These are phyloP conservation scores for Muscicapa comitata DNA, from an alignment of 2,797 vertebrate genomes.

Conservation along the genomic window DNA sequence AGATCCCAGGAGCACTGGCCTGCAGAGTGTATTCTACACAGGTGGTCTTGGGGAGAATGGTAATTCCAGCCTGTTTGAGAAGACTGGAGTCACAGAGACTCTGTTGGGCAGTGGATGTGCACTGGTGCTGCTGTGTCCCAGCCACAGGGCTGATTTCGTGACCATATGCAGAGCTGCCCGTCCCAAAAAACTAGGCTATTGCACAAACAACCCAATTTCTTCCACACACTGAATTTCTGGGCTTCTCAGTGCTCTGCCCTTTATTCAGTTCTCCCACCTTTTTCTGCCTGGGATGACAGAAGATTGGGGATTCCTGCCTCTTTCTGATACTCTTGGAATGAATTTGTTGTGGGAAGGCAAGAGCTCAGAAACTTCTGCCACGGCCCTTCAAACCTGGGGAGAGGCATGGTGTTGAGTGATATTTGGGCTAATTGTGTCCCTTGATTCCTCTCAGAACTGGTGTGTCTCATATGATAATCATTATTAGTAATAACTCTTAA, in stretches of 20 bases:
- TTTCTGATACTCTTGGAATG: background rate
- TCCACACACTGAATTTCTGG: background rate
- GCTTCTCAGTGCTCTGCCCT: background rate
- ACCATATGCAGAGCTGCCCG: accelerated
- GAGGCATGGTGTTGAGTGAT: background rate
- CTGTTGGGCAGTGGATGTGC: background rate
- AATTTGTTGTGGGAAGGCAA: accelerated
- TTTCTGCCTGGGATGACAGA: background rate
- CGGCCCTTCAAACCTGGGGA: background rate
- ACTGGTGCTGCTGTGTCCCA: background rate
- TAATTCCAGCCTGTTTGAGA: background rate
- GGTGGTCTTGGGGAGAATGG: background rate
- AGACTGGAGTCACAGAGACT: background rate
- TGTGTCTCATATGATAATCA: background rate
- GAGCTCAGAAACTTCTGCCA: background rate
- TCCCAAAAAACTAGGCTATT: accelerated
- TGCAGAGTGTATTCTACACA: background rate
- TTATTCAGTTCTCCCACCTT: background rate
- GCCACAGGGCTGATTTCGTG: background rate
- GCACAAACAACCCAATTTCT: background rate
- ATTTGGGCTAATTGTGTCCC: background rate
- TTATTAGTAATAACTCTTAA: background rate
- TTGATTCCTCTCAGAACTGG: background rate
- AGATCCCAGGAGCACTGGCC: background rate
- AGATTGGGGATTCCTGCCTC: background rate